Evolutionary conservation across 1,140 invertebrate species (phyloP), one percentile per base, ranked within the genome.

Genomic region (Callitettix versicolor): DNA sequence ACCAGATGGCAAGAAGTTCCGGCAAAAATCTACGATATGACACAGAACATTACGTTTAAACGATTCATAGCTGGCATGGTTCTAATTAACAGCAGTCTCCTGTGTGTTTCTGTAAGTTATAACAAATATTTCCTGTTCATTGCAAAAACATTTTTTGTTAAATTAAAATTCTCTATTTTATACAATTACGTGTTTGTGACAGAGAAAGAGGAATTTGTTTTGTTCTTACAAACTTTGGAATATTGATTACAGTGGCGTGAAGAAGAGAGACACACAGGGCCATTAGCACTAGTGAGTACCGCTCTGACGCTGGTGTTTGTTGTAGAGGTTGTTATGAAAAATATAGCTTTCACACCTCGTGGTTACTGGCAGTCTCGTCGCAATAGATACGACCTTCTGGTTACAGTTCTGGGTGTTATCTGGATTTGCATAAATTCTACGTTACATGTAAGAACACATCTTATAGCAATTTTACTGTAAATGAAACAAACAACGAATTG

Each of bases 301-400:
- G 76, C 87, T 50, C 78, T 96, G 47, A 91, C 85, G 22, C 71
- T 88, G 59, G 79, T 90, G 46, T 94, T 93, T 73, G 80, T 90
- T n/a, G 76, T 88, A 60, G 88, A 98, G 79, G 94, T 98, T 33
- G 78, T 98, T 15, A 92, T 99, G 83, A 99, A 99, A 77, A 92
- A 92, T 67, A 90, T 96, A 55, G 96, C 96, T n/a, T 96, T 99
- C 72, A 98, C 94, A 30, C 89, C 94, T 54, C 79, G 87, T 58
- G 96, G 97, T 41, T 99, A 99, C 74, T 98, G 95, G 89, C 95
- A 99, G 69, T 97, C 93, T 53, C 76, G 95, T 63, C 79, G 97
- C 63, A 99, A 99, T 75, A 79, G 95, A 66, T 98, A 98, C 71
- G 97, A 99, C 76, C 79, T 99, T 44, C 84, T 98, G 55, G 95